Base-by-base conservation (phyloP, 1,140 invertebrate species). In the Homarus americanus region DNA sequence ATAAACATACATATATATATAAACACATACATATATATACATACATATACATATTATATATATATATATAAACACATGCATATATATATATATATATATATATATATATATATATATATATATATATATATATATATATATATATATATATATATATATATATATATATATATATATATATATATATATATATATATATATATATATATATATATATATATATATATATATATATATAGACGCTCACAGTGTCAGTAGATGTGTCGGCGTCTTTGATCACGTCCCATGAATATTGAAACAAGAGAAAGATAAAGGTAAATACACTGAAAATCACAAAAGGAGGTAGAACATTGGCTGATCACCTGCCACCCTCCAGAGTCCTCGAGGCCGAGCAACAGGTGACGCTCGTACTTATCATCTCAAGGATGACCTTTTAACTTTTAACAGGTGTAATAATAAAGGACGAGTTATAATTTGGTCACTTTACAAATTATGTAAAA, bases 321-420 rank as follows among this genome's bases (percentile, higher is more conserved):
- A 63, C 32, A 38, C 44, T 28, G 73, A 83, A 88, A 75, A 90
- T 83, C 88, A 90, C 88, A 84, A 90, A 90, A 90, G 80, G 88
- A 90, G 88, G 88, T 90, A 90, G 88, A 90, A 90, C 88, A 90
- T 78, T 83, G 88, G 86, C 86, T 82, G 78, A 53, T 72, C 76
- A 88, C 72, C 38, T 88, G 76, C 63, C 32, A 69, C 28, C n/a
- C 63, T 69, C 7, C 3, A 4, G 5, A 9, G 9, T 69, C n/a
- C n/a, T 69, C 63, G 24, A 69, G 63, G 63, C n/a, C n/a, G 63
- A 40, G 40, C n/a, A n/a, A n/a, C n/a, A n/a, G n/a, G n/a, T n/a
- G n/a, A n/a, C n/a, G n/a, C n/a, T n/a, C n/a, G n/a, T n/a, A n/a
- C n/a, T n/a, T n/a, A n/a, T n/a, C n/a, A n/a, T n/a, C n/a, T n/a